Conservation (phyloP, 2,797 vertebrate genomes). For the Vipera latastei region DNA sequence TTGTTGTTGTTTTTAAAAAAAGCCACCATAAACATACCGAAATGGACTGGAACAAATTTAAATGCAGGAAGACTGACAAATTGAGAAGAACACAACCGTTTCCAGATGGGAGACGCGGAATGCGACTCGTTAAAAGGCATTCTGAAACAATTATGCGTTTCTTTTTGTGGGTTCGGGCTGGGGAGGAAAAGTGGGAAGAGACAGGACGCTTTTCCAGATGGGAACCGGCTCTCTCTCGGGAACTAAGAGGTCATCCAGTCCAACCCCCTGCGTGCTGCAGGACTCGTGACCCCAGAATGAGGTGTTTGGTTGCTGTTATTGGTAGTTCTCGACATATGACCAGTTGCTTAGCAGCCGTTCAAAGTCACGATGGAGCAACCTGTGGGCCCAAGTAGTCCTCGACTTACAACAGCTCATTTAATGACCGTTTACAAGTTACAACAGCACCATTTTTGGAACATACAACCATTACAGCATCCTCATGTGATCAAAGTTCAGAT, state of each 20-base stretch:
- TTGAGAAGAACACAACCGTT: not conserved
- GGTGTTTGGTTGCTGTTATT: not conserved
- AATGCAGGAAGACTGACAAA: not conserved
- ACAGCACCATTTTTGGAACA: not conserved
- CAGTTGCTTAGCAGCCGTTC: not conserved
- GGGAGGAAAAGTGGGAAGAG: not conserved
- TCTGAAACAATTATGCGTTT: not conserved
- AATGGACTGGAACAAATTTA: not conserved
- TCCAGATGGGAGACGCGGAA: not conserved
- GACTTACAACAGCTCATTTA: not conserved
- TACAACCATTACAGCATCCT: not conserved
- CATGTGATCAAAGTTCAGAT: not conserved
- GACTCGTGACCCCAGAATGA: not conserved
- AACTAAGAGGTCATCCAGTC: not conserved
- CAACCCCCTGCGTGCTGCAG: not conserved
- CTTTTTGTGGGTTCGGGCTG: not conserved
- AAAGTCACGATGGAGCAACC: not conserved
- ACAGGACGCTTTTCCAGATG: not conserved
- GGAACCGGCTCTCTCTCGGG: not conserved
- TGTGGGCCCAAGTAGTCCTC: not conserved
- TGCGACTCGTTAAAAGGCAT: not conserved
- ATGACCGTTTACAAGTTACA: not conserved
- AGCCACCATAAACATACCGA: not conserved
- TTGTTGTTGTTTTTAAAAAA: not conserved
- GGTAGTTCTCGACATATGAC: not conserved